Evolutionary conservation across 1,140 invertebrate species (phyloP), one percentile per base, ranked within the genome.

Genomic region (Zaprionus kolodkinae): DNA sequence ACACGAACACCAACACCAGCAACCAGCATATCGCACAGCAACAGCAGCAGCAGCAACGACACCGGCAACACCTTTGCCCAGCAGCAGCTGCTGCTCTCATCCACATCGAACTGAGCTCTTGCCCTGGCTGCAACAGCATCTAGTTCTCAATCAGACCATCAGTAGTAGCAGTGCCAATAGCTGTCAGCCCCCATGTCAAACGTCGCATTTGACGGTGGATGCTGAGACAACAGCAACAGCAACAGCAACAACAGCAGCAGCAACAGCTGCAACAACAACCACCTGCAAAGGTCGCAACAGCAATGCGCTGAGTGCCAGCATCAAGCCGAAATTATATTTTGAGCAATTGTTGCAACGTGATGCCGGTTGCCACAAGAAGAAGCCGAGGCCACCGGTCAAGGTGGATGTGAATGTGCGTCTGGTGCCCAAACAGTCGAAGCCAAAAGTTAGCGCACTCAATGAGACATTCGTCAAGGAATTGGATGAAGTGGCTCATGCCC

Each of bases 341-440:
- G 81, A 89, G 71, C 82, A 87, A 56, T 50, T 89, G 17, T 54
- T 89, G 75, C 85, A 84, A 15, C 81, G 84, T 11, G 84, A 90
- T 61, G 33, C 21, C 21, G 27, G 38, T 33, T 62, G 78, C 27
- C 89, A 86, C 69, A 75, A 81, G 43, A 89, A 76, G 54, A 79
- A 89, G 66, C 72, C 85, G 15, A 76, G 82, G 0, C 76, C 86
- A 1, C 91, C 91, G 70, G 95, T 96, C 89, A 96, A 96, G 94
- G 94, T 96, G 91, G 96, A 96, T 93, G 95, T 96, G 82, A 96
- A 95, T 93, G 95, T 96, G 78, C 96, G 96, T 93, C 93, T 96
- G 89, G 94, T 96, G 91, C 95, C 88, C 57, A 92, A 92, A 59
- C 78, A 96, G 72, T 92, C 88, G 36, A 93, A 72, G 82, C 92